phyloP scores from a whole-genome alignment of 2,113 vertebrate genomes.

The Nothoprocta perdicaria region DNA sequence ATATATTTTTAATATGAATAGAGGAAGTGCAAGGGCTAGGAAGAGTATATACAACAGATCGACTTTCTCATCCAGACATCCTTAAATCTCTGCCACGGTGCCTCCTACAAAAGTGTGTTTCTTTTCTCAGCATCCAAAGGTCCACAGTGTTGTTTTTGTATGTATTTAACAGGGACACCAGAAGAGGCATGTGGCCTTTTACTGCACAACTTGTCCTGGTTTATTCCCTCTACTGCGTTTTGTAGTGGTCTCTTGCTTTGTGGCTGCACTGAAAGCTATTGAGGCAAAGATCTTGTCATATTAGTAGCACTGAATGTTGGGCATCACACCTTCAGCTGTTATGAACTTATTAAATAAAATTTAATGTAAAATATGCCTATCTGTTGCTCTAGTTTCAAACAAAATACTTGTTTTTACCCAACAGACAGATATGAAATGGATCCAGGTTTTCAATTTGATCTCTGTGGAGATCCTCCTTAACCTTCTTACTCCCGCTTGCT shows the following conservation, averaged over 20 bases:
- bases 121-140: not conserved
- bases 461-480: not conserved
- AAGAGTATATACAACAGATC: not conserved
- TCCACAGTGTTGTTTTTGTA: not conserved
- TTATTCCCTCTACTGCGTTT: not conserved
- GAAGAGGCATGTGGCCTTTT: not conserved
- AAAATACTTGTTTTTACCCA: not conserved
- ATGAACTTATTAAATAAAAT: constrained; percentile 1
- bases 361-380: not conserved
- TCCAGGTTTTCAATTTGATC: not conserved
- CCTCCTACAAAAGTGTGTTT: not conserved
- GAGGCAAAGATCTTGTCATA: not conserved
- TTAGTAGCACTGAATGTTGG: not conserved
- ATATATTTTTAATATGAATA: not conserved
- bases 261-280: not conserved
- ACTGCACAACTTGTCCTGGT: not conserved
- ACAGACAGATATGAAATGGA: no score
- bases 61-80: not conserved
- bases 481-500: not conserved
- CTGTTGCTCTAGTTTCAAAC: constrained; percentile 5
- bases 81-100: not conserved
- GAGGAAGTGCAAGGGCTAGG: not conserved
- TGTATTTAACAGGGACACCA: not conserved
- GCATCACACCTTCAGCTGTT: not conserved
- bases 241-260: not conserved